Percentiles rank a stretch among this genome's conserved stretches.
Conservation (phyloP, 1,140 invertebrate species). For the Nylanderia fulva region DNA sequence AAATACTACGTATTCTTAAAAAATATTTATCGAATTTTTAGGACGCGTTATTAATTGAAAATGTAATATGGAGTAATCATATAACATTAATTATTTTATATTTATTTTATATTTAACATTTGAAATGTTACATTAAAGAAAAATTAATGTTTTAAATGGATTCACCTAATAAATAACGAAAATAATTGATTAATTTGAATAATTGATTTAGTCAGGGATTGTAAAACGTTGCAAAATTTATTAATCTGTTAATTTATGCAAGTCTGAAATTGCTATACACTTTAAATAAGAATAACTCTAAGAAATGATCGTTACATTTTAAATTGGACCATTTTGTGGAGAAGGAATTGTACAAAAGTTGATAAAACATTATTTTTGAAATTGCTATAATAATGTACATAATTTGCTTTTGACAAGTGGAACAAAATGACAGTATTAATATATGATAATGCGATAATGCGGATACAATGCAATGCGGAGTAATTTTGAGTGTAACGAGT, state of each 20-base stretch:
- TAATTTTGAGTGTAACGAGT: conserved; percentile 70
- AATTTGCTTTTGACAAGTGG: conserved; percentile 45
- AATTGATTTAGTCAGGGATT: background rate
- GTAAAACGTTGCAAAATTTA: background rate
- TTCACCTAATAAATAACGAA: background rate
- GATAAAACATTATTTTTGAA: conserved; percentile 1
- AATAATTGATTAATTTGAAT: conserved; percentile 6
- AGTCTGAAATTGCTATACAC: background rate
- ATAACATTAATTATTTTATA: background rate
- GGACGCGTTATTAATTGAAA: background rate
- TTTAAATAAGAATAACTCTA: background rate
- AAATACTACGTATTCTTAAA: background rate
- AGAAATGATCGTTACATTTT: conserved; percentile 1
- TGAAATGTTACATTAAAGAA: background rate
- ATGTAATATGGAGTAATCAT: background rate
- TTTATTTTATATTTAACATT: too few relatives aligned
- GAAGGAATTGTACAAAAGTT: background rate
- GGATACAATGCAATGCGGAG: conserved; percentile 41
- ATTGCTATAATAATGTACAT: conserved; percentile 13
- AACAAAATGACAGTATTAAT: conserved; percentile 60
- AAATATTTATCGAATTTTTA: background rate
- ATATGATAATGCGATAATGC: conserved; percentile 65
- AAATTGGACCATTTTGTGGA: background rate
- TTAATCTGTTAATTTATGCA: background rate
- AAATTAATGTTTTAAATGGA: background rate